These are phyloP conservation scores for Corythornis leucogaster DNA, from an alignment of 2,797 vertebrate genomes.

Conservation along the genomic window DNA sequence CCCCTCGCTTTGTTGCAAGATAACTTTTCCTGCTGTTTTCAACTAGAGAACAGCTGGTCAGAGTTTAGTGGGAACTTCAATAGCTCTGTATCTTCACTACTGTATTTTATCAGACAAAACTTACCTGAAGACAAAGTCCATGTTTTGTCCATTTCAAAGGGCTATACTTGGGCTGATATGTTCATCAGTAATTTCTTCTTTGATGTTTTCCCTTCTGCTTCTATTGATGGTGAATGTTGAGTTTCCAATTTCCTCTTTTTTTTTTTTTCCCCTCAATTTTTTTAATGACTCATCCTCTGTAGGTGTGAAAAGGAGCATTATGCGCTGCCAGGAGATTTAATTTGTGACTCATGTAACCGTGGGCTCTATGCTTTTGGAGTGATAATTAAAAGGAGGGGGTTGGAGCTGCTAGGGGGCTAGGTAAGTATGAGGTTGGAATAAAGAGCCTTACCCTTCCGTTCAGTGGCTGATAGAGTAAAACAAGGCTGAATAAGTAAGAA, in stretches of 20 bases:
- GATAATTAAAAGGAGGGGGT: conserved; percentile 61
- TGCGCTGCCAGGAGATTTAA: conserved; percentile 37
- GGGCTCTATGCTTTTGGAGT: conserved; percentile 25
- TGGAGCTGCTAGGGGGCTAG: conserved; percentile 10
- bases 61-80: background rate
- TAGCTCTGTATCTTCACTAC: background rate
- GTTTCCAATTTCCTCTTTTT: background rate
- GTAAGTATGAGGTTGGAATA: conserved; percentile 13
- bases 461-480: background rate
- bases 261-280: background rate
- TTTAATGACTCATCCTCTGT: conserved; percentile 50
- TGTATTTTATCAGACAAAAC: background rate
- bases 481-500: background rate
- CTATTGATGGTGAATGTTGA: background rate
- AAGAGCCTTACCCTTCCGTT: background rate
- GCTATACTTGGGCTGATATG: background rate
- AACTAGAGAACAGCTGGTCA: background rate
- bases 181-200: background rate
- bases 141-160: background rate
- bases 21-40: background rate
- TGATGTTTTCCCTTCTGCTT: background rate
- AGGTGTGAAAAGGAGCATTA: conserved; percentile 59
- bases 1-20: too few species aligned
- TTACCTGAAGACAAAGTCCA: background rate
- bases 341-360: conserved; percentile 54